Base-by-base conservation (phyloP, 2,888 invertebrate species). In the Microctonus hyperodae region DNA sequence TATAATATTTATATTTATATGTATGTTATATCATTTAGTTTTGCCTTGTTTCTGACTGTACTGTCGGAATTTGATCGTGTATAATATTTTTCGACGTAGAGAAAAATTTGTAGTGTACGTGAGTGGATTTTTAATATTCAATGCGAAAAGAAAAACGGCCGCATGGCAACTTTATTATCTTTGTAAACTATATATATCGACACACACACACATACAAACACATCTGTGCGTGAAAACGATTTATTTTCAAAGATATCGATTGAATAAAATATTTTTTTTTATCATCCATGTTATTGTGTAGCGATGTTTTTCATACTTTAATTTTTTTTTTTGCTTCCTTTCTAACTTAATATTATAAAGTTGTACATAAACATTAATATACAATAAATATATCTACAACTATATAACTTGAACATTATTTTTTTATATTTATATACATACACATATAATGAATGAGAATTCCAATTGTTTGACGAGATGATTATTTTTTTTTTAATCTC, bases 91-190 rank as follows among this genome's bases (percentile, higher is more conserved):
- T 50, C 35, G 61, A 35, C 61, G 61, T 33, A 56, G 44, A 55
- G 61, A 66, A 66, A 66, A 57, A 66, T 57, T 50, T 25, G 48
- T 56, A 62, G 23, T 37, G 61, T 25, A 66, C 66, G 66, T 66
- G 66, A 60, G 61, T 44, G 33, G 44, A 50, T 66, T 66, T 61
- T 57, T 57, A 62, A 66, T 66, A 66, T 66, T 62, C 66, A 66
- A 66, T 66, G 44, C 35, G 48, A 22, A 37, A n/a, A 37, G 55
- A 60, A 55, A 60, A 65, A 65, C 25, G 53, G 57, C 63, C 44
- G 56, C 55, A 37, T 16, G 61, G 65, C 58, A 65, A 59, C 66
- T 61, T 66, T 55, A 61, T 66, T 66, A 60, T 55, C 69, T 50
- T 58, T 37, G 44, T 59, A 53, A 25, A 23, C 50, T 13, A n/a